These are phyloP conservation scores for Synanceia verrucosa DNA, from an alignment of 2,797 vertebrate genomes.

Conservation along the genomic window DNA sequence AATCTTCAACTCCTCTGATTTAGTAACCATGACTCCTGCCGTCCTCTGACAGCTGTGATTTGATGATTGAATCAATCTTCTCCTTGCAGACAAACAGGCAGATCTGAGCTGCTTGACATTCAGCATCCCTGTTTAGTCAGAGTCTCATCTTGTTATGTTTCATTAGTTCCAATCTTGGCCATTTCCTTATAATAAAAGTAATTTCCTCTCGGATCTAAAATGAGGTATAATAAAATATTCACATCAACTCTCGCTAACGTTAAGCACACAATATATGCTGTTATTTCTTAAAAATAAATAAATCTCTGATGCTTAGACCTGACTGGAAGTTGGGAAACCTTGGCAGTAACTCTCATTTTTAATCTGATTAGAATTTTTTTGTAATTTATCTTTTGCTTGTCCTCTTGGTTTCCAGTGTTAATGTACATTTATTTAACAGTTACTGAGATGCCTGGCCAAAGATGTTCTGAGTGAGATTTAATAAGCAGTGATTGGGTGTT, in stretches of 20 bases:
- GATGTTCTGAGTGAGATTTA: constrained; percentile 4
- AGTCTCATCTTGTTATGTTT: neutral
- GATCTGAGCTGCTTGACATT: constrained; percentile 57
- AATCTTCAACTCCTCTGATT: constrained; percentile 74
- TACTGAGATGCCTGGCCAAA: neutral
- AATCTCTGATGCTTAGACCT: too few relatives aligned
- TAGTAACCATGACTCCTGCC: constrained; percentile 64
- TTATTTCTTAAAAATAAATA: too few relatives aligned
- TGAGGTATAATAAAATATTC: neutral
- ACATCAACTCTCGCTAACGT: too few relatives aligned
- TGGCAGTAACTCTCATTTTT: too few relatives aligned
- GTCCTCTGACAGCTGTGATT: constrained; percentile 64
- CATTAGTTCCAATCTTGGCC: neutral
- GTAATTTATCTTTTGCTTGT: neutral
- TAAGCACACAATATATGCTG: neutral
- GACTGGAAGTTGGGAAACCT: too few relatives aligned
- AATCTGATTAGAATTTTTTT: too few relatives aligned
- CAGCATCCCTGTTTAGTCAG: constrained; percentile 16
- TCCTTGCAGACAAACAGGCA: constrained; percentile 44
- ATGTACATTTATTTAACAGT: constrained; percentile 5
- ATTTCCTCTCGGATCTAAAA: neutral
- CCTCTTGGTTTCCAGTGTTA: neutral
- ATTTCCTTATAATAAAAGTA: neutral
- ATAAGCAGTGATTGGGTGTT: constrained; percentile 37
- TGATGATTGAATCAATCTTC: constrained; percentile 72